Evolutionary conservation across 2,888 invertebrate genomes (phyloP).

Genomic region (Dolichopus griseipennis): DNA sequence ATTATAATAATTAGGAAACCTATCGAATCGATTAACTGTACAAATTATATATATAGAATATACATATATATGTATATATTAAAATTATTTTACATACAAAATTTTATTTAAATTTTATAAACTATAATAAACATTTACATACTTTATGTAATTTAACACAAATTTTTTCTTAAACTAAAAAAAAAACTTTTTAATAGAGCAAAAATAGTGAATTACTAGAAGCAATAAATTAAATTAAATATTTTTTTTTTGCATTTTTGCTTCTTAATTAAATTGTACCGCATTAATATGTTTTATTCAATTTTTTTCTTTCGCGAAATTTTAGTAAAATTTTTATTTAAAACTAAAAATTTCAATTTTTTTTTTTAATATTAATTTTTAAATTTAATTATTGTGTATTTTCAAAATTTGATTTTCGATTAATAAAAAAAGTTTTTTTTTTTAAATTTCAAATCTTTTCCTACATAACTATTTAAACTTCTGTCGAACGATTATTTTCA

Average conservation of each 20-base stretch:
- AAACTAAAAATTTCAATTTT: no score
- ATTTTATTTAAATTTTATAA: not conserved
- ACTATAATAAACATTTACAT: not conserved
- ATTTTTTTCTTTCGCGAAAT: no score
- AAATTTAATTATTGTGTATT: conserved; percentile 4
- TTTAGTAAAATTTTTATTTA: no score
- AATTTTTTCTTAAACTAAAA: not conserved
- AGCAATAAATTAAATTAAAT: not conserved
- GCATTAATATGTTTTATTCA: no score
- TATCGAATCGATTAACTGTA: not conserved
- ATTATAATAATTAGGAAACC: not conserved
- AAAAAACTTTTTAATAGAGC: not conserved
- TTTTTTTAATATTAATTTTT: not conserved
- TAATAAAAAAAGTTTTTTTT: not conserved
- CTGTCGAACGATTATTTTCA: conserved; percentile 43
- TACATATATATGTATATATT: not conserved
- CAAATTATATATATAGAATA: not conserved
- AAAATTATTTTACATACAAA: conserved; percentile 2
- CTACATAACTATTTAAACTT: conserved; percentile 31
- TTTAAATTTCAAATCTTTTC: not conserved
- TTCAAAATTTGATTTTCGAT: conserved; percentile 2
- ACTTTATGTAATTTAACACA: not conserved
- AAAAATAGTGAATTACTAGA: no score
- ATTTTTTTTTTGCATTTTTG: not conserved
- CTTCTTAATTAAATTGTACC: no score